These are phyloP conservation scores for Maniola hyperantus DNA, from an alignment of 2,888 invertebrate genomes.

Conservation along the genomic window DNA sequence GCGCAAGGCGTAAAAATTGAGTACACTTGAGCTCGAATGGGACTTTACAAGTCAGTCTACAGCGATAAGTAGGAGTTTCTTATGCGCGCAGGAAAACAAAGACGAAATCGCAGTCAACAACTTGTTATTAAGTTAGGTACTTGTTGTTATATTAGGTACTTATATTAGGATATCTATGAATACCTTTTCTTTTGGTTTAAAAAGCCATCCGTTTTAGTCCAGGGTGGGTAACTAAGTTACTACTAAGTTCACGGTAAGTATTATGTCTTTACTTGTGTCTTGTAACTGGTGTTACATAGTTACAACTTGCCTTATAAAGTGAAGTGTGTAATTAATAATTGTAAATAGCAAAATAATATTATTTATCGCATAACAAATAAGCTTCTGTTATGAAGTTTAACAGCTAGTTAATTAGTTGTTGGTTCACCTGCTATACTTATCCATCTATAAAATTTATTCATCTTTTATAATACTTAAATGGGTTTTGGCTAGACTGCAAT, in stretches of 20 bases:
- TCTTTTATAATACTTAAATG: no score
- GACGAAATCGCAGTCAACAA: not conserved
- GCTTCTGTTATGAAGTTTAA: not conserved
- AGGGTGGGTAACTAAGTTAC: not conserved
- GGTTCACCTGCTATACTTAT: not conserved
- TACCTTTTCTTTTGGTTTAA: not conserved
- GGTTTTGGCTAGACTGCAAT: no score
- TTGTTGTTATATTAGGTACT: no score
- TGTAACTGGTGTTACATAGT: not conserved
- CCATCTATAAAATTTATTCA: not conserved
- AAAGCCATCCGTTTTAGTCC: not conserved
- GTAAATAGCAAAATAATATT: no score
- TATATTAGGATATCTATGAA: no score
- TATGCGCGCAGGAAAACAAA: not conserved
- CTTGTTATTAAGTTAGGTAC: not conserved
- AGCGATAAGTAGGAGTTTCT: no score
- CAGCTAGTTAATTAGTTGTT: slow-evolving; percentile 1
- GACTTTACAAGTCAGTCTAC: no score
- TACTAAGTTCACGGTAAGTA: not conserved
- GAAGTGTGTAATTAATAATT: not conserved
- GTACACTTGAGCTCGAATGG: no score
- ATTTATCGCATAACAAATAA: no score
- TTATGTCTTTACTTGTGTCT: not conserved
- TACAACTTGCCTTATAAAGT: not conserved
- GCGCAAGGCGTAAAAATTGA: no score